phyloP scores from a whole-genome alignment of 1,140 invertebrate species.

The Drosophila simulans region DNA sequence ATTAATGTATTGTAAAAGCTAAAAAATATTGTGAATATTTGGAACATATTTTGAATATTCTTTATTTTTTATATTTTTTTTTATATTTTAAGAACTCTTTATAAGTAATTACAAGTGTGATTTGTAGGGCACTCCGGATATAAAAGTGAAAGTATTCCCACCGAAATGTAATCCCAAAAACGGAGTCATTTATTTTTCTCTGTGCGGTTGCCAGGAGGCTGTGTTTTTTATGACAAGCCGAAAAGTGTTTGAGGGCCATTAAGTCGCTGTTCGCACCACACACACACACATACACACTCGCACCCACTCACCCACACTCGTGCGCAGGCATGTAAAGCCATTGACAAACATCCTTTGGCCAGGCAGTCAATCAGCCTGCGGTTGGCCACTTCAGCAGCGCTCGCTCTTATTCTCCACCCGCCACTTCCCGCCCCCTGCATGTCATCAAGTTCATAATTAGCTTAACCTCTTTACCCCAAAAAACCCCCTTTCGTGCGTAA shows the following conservation, averaged over 20 bases:
- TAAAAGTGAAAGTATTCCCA: too few relatives aligned
- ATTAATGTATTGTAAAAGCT: too few relatives aligned
- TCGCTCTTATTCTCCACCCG: not conserved
- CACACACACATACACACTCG: conserved; percentile 48
- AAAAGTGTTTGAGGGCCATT: conserved; percentile 82
- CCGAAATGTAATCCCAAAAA: too few relatives aligned
- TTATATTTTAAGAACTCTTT: too few relatives aligned
- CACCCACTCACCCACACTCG: conserved; percentile 14
- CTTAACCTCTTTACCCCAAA: conserved; percentile 29
- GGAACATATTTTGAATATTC: too few relatives aligned
- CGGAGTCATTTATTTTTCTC: conserved; percentile 4
- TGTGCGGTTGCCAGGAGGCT: conserved; percentile 37
- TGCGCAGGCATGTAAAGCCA: conserved; percentile 37
- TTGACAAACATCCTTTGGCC: conserved; percentile 37
- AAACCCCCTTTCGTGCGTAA: conserved; percentile 37
- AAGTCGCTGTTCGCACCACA: conserved; percentile 66
- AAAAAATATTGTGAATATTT: too few relatives aligned
- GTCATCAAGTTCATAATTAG: conserved; percentile 75
- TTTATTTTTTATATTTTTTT: too few relatives aligned
- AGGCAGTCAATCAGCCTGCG: conserved; percentile 37
- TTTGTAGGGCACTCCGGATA: too few relatives aligned
- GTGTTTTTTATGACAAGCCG: conserved; percentile 79
- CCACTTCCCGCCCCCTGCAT: conserved; percentile 45
- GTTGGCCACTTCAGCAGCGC: conserved; percentile 37
- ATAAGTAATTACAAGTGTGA: too few relatives aligned